phyloP scores from a whole-genome alignment of 1,140 invertebrate species.

The Diuraphis noxia region DNA sequence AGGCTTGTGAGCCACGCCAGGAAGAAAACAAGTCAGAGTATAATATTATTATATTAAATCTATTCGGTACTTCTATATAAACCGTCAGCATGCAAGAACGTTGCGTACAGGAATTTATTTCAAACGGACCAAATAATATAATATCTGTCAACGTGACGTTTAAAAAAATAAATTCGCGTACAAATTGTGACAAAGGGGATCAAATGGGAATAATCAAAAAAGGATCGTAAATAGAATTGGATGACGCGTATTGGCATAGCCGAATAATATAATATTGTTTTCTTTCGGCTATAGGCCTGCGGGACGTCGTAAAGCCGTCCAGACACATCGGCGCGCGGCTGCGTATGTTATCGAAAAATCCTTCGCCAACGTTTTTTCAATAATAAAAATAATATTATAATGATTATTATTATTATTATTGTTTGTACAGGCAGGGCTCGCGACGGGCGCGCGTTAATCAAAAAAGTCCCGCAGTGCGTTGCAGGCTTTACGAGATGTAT shows the following conservation, averaged over 20 bases:
- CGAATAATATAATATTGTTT: not conserved
- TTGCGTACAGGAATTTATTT: not conserved
- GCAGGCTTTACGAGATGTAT: not conserved
- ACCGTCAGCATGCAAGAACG: not conserved
- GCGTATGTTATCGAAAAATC: not conserved
- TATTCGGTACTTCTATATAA: too few species aligned
- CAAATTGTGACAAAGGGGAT: not conserved
- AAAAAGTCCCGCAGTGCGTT: not conserved
- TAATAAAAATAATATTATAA: not conserved
- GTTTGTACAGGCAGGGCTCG: not conserved
- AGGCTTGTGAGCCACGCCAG: not conserved
- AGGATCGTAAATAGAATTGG: not conserved
- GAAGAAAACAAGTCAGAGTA: not conserved
- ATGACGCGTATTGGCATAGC: not conserved
- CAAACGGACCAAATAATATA: not conserved
- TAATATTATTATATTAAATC: not conserved
- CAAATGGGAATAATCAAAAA: not conserved
- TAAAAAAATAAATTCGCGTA: not conserved
- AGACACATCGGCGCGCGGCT: not conserved
- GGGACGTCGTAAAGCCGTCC: not conserved
- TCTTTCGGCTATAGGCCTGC: not conserved
- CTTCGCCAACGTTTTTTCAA: not conserved
- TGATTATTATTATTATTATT: not conserved
- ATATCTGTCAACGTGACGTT: not conserved
- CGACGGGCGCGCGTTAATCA: not conserved